A percentile compares a stretch with the other conserved stretches of the same genome.
Conservation (phyloP, 1,140 invertebrate genomes). For the Zaprionus vittiger region DNA sequence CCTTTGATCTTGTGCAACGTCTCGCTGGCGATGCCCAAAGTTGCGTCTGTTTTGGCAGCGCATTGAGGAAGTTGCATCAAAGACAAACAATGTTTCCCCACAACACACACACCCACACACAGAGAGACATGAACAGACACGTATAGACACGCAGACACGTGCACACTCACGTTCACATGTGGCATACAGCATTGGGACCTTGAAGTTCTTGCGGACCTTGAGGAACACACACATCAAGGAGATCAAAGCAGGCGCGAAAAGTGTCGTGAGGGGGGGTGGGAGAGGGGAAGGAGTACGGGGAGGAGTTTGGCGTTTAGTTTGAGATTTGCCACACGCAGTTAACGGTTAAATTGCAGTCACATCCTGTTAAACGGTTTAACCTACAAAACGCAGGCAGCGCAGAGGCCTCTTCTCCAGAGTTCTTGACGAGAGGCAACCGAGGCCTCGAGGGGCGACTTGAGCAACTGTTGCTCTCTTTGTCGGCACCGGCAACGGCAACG, state of each 20-base stretch:
- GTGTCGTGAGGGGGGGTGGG: not conserved
- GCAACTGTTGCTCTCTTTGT: conserved; percentile 53
- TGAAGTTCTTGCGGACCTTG: conserved; percentile 78
- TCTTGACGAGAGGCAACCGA: not conserved
- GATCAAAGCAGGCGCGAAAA: conserved; percentile 64
- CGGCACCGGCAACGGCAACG: conserved; percentile 20
- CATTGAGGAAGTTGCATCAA: conserved; percentile 82
- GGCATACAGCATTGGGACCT: conserved; percentile 57
- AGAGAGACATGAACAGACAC: conserved; percentile 5
- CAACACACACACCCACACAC: conserved; percentile 36
- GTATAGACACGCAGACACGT: conserved; percentile 18
- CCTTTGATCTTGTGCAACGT: conserved; percentile 70
- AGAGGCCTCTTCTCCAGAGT: conserved; percentile 18
- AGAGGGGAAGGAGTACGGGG: not conserved
- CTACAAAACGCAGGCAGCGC: conserved; percentile 47
- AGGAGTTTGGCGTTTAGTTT: conserved; percentile 9
- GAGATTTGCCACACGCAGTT: conserved; percentile 67
- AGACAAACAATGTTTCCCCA: conserved; percentile 70
- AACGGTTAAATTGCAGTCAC: conserved; percentile 72
- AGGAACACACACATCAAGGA: conserved; percentile 54
- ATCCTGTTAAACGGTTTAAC: conserved; percentile 79
- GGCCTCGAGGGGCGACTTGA: not conserved
- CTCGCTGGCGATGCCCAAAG: conserved; percentile 46
- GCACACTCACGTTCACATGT: conserved; percentile 24
- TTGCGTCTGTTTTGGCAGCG: conserved; percentile 68